Evolutionary conservation across 2,888 invertebrate genomes (phyloP).

Genomic region (Dolichopus griseipennis): DNA sequence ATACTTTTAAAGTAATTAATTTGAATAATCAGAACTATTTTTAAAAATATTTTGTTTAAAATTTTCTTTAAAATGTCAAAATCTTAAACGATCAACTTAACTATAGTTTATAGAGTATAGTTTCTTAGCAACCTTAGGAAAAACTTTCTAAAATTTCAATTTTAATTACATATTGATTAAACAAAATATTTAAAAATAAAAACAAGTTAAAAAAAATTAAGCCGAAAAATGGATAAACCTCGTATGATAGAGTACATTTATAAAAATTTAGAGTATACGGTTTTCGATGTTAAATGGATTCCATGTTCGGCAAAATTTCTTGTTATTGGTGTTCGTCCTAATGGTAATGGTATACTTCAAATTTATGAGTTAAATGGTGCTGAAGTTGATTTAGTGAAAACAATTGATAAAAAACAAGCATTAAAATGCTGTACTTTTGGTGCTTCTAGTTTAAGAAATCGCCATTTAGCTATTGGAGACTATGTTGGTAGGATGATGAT

Average conservation of each 20-base stretch:
- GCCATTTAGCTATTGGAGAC: slow-evolving; percentile 83
- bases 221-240: slow-evolving; percentile 59
- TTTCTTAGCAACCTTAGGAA: too few relatives aligned
- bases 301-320: slow-evolving; percentile 91
- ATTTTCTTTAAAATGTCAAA: too few relatives aligned
- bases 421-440: slow-evolving; percentile 93
- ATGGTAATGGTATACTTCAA: slow-evolving; percentile 77
- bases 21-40: too few relatives aligned
- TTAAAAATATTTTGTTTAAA: too few relatives aligned
- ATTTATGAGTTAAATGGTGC: slow-evolving; percentile 69
- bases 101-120: too few relatives aligned
- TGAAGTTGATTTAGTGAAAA: slow-evolving; percentile 59
- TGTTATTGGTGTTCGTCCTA: slow-evolving; percentile 74
- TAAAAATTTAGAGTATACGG: slow-evolving; percentile 69
- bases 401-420: slow-evolving; percentile 70
- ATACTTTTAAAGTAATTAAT: too few relatives aligned
- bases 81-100: too few relatives aligned
- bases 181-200: background rate
- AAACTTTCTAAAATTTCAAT: background rate
- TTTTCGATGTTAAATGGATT: slow-evolving; percentile 93
- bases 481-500: slow-evolving; percentile 77
- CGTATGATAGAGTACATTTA: slow-evolving; percentile 85
- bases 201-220: background rate
- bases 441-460: slow-evolving; percentile 69
- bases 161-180: slow-evolving; percentile 5